Conservation (phyloP, 1,140 invertebrate genomes). For the Kradibia gibbosae region DNA sequence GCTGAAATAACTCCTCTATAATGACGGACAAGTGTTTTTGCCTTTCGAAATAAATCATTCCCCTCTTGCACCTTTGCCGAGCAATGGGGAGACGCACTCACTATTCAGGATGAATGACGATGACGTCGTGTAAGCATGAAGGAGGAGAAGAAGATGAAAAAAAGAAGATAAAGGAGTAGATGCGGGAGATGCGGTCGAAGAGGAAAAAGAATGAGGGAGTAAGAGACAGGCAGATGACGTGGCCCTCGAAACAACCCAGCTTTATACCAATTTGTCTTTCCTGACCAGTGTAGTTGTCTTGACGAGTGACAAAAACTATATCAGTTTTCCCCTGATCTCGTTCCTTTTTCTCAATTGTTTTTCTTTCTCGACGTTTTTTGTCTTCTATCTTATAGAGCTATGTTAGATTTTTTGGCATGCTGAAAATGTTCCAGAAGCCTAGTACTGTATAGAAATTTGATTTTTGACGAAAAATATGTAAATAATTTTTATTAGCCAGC, state of each 20-base stretch:
- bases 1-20: slow-evolving; percentile 30
- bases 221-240: slow-evolving; percentile 17
- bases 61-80: slow-evolving; percentile 17
- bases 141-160: slow-evolving; percentile 41
- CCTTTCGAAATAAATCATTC: slow-evolving; percentile 45
- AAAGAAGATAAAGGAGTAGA: slow-evolving; percentile 29
- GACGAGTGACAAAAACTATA: slow-evolving; percentile 42
- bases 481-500: not conserved
- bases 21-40: slow-evolving; percentile 45
- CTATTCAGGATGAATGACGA: slow-evolving; percentile 44
- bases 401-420: slow-evolving; percentile 2
- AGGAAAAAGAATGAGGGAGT: not conserved
- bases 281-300: slow-evolving; percentile 38
- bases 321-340: slow-evolving; percentile 14
- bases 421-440: not conserved
- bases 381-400: not conserved
- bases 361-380: not conserved
- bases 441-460: not conserved
- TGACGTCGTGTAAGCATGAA: slow-evolving; percentile 41
- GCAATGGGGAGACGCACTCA: not conserved
- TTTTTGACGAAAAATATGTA: not conserved
- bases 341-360: not conserved
- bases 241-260: not conserved
- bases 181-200: slow-evolving; percentile 1
- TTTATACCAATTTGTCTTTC: slow-evolving; percentile 44